Conservation (phyloP, 2,113 vertebrate species). For the Megaleporinus macrocephalus region DNA sequence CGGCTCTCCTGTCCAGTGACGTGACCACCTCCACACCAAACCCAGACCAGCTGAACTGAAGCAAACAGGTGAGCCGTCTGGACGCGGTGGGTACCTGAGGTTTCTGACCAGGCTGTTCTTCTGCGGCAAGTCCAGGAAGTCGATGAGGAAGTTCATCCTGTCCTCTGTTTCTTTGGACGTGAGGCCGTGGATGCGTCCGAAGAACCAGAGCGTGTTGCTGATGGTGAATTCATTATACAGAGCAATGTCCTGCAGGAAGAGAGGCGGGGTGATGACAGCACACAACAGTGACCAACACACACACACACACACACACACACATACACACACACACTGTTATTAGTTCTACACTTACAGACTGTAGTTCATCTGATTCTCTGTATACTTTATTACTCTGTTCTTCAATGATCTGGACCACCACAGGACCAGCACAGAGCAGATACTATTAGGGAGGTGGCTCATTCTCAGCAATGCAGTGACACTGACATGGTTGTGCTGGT, state of each 20-base stretch:
- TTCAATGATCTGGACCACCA: too few species aligned
- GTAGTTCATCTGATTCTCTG: too few species aligned
- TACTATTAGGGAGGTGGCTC: too few species aligned
- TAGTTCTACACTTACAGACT: too few species aligned
- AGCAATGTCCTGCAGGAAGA: conserved; percentile 72
- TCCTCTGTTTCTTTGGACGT: conserved; percentile 71
- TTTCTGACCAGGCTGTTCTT: conserved; percentile 76
- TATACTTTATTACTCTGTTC: too few species aligned
- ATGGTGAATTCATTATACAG: conserved; percentile 83
- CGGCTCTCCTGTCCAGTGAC: too few species aligned
- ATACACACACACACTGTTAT: too few species aligned
- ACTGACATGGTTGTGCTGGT: too few species aligned
- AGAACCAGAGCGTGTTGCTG: conserved; percentile 77
- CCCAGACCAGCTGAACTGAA: background rate
- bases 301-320: background rate
- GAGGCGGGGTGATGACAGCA: background rate
- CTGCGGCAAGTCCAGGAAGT: conserved; percentile 80
- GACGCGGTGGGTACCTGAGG: conserved; percentile 70
- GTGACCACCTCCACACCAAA: too few species aligned
- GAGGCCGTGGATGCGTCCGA: conserved; percentile 77
- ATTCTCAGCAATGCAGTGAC: too few species aligned
- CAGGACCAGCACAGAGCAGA: too few species aligned
- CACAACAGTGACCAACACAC: background rate
- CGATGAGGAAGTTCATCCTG: conserved; percentile 77
- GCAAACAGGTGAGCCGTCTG: background rate